Percentiles rank a stretch among this genome's conserved stretches.
Evolutionary conservation across 1,140 invertebrate species (phyloP).

Genomic region (Bemisia tabaci): DNA sequence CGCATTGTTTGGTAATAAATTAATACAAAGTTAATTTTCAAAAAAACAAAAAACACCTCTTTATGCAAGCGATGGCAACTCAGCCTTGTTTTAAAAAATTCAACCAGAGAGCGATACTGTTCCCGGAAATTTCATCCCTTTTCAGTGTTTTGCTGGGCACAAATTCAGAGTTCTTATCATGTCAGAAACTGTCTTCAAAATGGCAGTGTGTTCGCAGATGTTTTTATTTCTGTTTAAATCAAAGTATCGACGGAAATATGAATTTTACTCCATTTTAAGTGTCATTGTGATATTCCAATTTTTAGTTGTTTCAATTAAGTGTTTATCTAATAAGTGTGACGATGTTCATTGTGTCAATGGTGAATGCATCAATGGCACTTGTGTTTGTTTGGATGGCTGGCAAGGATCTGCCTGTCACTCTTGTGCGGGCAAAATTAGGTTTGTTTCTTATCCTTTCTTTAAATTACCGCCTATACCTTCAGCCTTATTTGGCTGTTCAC

Average conservation of each 20-base stretch:
- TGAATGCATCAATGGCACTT: constrained; percentile 66
- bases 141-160: too few relatives aligned
- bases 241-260: constrained; percentile 60
- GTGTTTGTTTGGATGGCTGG: constrained; percentile 80
- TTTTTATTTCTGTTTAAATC: constrained; percentile 72
- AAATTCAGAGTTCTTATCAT: too few relatives aligned
- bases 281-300: constrained; percentile 32
- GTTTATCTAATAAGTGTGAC: constrained; percentile 28
- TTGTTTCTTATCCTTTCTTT: constrained; percentile 22
- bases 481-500: background rate
- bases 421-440: constrained; percentile 85
- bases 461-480: background rate
- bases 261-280: constrained; percentile 18
- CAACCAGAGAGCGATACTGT: too few relatives aligned
- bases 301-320: constrained; percentile 36
- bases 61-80: too few relatives aligned
- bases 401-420: constrained; percentile 73
- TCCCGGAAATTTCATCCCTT: too few relatives aligned
- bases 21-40: too few relatives aligned
- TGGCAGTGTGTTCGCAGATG: constrained; percentile 64
- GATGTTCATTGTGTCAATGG: constrained; percentile 45
- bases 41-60: too few relatives aligned
- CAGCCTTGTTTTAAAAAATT: too few relatives aligned
- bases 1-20: too few relatives aligned
- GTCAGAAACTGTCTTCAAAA: constrained; percentile 32